Percentiles rank a stretch among this genome's conserved stretches.
Conservation (phyloP, 2,888 invertebrate species). For the Clanis bilineata region DNA sequence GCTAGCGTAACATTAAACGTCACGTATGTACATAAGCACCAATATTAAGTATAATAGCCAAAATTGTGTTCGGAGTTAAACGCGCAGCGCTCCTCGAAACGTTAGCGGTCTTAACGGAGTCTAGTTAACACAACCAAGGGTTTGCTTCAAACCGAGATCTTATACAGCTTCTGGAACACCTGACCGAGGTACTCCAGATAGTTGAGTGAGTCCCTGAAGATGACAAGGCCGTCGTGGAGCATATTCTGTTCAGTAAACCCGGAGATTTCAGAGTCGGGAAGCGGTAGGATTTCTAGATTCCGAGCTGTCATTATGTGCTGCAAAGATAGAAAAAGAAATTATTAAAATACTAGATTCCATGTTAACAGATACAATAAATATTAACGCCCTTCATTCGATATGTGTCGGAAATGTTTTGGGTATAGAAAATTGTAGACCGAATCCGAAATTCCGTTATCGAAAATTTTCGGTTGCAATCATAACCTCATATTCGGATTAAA, state of each 20-base stretch:
- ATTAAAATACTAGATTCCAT: not conserved
- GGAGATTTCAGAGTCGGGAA: slow-evolving; percentile 56
- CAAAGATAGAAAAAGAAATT: slow-evolving; percentile 32
- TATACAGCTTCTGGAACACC: slow-evolving; percentile 59
- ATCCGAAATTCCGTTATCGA: no score
- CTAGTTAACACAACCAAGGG: slow-evolving; percentile 39
- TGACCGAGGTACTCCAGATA: slow-evolving; percentile 65
- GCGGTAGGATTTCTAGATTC: slow-evolving; percentile 52
- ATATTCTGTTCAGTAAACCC: slow-evolving; percentile 46
- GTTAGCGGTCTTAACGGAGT: slow-evolving; percentile 36
- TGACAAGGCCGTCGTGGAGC: slow-evolving; percentile 46
- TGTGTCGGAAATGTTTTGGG: no score
- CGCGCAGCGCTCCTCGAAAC: slow-evolving; percentile 29
- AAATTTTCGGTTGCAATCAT: no score
- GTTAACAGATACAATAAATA: not conserved
- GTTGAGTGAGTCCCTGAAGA: slow-evolving; percentile 68
- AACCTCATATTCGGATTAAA: no score
- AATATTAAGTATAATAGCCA: slow-evolving; percentile 35
- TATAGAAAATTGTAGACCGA: no score
- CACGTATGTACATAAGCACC: slow-evolving; percentile 31
- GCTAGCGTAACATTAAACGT: slow-evolving; percentile 26
- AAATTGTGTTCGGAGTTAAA: not conserved
- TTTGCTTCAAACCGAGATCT: slow-evolving; percentile 40
- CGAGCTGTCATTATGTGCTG: slow-evolving; percentile 66
- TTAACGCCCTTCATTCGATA: no score